phyloP scores from a whole-genome alignment of 92 coral and sea anemone genomes.

The Epizoanthus stellaris region DNA sequence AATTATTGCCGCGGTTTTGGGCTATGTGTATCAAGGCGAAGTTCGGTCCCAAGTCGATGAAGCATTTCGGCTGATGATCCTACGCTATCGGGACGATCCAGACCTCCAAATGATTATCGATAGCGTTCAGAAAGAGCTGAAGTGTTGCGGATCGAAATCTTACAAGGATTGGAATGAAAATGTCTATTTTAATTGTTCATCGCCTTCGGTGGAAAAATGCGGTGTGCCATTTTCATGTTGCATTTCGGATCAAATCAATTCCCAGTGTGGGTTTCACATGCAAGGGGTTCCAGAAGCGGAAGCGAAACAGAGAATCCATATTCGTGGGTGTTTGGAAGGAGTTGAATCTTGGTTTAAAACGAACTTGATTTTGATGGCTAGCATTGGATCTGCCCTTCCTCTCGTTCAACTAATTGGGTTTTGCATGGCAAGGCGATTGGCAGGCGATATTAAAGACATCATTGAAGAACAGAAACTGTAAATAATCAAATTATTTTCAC shows the following conservation, averaged over 20 bases:
- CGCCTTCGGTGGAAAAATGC: slow-evolving; percentile 82
- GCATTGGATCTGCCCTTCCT: slow-evolving; percentile 75
- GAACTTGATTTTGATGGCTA: slow-evolving; percentile 80
- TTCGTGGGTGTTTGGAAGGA: slow-evolving; percentile 85
- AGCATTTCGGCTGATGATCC: slow-evolving; percentile 76
- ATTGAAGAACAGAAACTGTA: slow-evolving; percentile 50
- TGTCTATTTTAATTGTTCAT: slow-evolving; percentile 86
- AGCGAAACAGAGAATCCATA: slow-evolving; percentile 63
- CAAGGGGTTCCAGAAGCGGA: slow-evolving; percentile 53
- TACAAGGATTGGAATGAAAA: slow-evolving; percentile 89
- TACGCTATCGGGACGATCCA: slow-evolving; percentile 87
- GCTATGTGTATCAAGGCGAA: slow-evolving; percentile 79
- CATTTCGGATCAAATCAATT: slow-evolving; percentile 77
- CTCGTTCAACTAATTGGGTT: slow-evolving; percentile 78
- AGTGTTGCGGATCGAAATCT: slow-evolving; percentile 86
- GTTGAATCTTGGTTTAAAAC: slow-evolving; percentile 84
- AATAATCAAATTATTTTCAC: background rate
- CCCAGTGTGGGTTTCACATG: slow-evolving; percentile 90
- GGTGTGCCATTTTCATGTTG: slow-evolving; percentile 97
- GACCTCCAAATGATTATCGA: slow-evolving; percentile 88
- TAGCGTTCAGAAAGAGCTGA: slow-evolving; percentile 75
- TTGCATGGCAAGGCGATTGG: slow-evolving; percentile 72
- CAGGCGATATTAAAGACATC: slow-evolving; percentile 77
- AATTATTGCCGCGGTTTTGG: slow-evolving; percentile 76
- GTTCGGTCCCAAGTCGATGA: slow-evolving; percentile 76